These are phyloP conservation scores for Orchestia grillus DNA, from an alignment of 1,140 invertebrate genomes.

Conservation along the genomic window DNA sequence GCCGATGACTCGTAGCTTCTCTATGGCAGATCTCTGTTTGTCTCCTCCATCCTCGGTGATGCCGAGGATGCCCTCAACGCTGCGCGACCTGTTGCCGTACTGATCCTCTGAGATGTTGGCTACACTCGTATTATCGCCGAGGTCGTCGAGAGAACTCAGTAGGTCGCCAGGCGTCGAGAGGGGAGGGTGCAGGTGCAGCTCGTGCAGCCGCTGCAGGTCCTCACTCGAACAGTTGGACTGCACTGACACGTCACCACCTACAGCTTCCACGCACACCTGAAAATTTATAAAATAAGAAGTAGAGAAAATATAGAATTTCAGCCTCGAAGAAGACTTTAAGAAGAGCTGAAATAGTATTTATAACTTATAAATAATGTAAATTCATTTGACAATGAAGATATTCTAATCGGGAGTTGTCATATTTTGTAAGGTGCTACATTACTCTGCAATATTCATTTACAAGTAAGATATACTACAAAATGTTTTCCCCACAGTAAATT, in stretches of 20 bases:
- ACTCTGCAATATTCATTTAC: too few species aligned
- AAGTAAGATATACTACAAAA: too few species aligned
- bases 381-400: too few species aligned
- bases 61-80: neutral
- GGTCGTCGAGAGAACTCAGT: neutral
- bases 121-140: neutral
- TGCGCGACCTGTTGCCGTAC: neutral
- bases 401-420: too few species aligned
- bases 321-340: neutral
- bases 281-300: constrained; percentile 1
- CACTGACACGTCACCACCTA: neutral
- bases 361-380: too few species aligned
- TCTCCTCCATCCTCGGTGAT: neutral
- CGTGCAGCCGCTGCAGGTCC: neutral
- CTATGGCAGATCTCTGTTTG: constrained; percentile 37
- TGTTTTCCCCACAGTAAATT: too few species aligned
- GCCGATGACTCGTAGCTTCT: constrained; percentile 55
- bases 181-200: neutral
- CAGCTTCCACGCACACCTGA: constrained; percentile 43
- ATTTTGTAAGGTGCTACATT: too few species aligned
- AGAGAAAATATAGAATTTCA: neutral
- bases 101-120: constrained; percentile 20
- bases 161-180: neutral
- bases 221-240: constrained; percentile 16
- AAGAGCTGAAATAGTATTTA: too few species aligned